These are phyloP conservation scores for Thunnus thynnus DNA, from an alignment of 2,113 vertebrate species.

Conservation along the genomic window DNA sequence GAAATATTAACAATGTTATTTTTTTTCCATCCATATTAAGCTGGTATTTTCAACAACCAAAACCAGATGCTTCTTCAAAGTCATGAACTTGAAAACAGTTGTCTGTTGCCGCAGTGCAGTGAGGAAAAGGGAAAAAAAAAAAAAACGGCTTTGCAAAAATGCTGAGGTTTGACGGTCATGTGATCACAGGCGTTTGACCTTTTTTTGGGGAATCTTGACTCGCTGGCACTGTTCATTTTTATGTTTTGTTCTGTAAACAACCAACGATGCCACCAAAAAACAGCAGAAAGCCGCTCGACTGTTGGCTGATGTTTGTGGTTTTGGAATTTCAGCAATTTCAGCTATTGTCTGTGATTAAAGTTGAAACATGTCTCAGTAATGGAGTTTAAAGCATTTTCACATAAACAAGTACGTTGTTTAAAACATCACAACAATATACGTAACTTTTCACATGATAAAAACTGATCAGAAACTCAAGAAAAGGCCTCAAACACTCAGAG, in stretches of 20 bases:
- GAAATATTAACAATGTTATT: not conserved
- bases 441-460: no score
- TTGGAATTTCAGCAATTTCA: no score
- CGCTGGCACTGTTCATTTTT: not conserved
- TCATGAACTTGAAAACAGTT: constrained; percentile 1
- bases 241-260: constrained; percentile 30
- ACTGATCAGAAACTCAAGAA: no score
- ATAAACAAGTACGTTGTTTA: no score
- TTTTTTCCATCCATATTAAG: constrained; percentile 23
- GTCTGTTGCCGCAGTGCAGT: not conserved
- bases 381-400: no score
- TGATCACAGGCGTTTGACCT: constrained; percentile 19
- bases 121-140: not conserved
- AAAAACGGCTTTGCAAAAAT: constrained; percentile 13
- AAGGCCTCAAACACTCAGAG: no score
- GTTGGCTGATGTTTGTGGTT: not conserved
- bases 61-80: constrained; percentile 10
- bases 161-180: constrained; percentile 36
- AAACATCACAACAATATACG: no score
- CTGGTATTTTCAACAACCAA: constrained; percentile 17
- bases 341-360: no score
- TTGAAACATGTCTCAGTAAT: no score
- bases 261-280: constrained; percentile 29
- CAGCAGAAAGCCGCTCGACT: not conserved
- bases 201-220: constrained; percentile 17